phyloP scores from a whole-genome alignment of 2,113 vertebrate genomes.

The Ellobius talpinus region DNA sequence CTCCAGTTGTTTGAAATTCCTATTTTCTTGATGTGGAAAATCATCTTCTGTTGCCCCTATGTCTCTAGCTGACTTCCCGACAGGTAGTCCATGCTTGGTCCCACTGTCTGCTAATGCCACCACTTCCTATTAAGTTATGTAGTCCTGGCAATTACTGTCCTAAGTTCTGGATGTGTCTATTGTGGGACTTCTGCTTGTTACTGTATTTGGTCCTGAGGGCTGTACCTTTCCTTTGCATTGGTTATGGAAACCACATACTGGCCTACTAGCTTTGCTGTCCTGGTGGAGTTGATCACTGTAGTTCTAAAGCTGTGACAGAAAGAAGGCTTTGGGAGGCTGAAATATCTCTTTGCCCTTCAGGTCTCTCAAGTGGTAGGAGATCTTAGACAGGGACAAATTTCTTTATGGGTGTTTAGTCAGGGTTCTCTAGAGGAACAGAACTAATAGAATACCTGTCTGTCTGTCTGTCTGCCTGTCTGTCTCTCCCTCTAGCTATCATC shows the following conservation, averaged over 20 bases:
- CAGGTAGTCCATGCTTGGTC: no score
- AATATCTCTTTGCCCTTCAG: background rate
- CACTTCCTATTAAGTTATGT: background rate
- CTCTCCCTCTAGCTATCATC: background rate
- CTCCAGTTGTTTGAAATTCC: background rate
- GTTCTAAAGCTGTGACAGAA: background rate
- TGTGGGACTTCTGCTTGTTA: background rate
- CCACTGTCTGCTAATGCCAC: background rate
- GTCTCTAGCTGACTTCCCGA: no score
- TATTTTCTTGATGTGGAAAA: no score
- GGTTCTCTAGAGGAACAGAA: background rate
- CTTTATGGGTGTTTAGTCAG: background rate
- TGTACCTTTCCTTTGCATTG: background rate
- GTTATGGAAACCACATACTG: background rate
- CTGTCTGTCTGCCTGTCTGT: background rate
- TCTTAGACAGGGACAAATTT: background rate
- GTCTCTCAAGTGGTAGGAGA: background rate
- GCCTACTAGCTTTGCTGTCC: background rate
- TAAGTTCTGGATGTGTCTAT: background rate
- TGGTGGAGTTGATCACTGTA: background rate
- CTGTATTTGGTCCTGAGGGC: background rate
- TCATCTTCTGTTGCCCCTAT: fast-evolving
- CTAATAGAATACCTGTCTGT: background rate
- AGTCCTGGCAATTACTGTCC: background rate
- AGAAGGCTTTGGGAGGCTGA: background rate